Percentiles rank a stretch among this genome's conserved stretches.
These are phyloP conservation scores for Cyrtorhinus lividipennis DNA, from an alignment of 1,140 invertebrate genomes.

Conservation along the genomic window DNA sequence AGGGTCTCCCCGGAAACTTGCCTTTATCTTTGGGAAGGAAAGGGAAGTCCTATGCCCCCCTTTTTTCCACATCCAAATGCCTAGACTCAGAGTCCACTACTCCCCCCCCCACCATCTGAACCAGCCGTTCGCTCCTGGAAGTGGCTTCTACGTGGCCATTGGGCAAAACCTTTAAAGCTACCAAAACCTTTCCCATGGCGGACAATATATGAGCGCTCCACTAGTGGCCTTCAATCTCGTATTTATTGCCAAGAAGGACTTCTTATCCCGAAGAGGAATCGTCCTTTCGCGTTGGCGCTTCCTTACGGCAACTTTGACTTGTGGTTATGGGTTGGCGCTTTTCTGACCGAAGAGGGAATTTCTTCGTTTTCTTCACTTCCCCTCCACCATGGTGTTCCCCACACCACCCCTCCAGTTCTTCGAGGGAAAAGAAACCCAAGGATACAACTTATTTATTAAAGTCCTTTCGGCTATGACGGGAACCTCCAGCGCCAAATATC, in stretches of 20 bases:
- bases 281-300: background rate
- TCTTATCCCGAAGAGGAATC: conserved; percentile 7
- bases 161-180: background rate
- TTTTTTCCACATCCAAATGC: conserved; percentile 10
- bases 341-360: background rate
- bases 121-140: background rate
- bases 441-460: background rate
- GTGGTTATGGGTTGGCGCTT: background rate
- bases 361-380: background rate
- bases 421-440: background rate
- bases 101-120: no score
- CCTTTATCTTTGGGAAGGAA: conserved; percentile 11
- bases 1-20: conserved; percentile 13
- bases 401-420: background rate
- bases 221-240: conserved; percentile 8
- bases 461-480: background rate
- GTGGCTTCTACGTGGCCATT: background rate
- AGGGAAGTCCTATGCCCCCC: background rate
- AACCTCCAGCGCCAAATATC: background rate
- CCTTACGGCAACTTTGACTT: background rate
- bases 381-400: no score
- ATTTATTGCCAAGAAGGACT: conserved; percentile 6
- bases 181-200: background rate
- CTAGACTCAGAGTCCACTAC: background rate
- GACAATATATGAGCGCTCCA: background rate